Evolutionary conservation across 2,797 vertebrate genomes (phyloP).

Genomic region (Hemitrygon akajei): DNA sequence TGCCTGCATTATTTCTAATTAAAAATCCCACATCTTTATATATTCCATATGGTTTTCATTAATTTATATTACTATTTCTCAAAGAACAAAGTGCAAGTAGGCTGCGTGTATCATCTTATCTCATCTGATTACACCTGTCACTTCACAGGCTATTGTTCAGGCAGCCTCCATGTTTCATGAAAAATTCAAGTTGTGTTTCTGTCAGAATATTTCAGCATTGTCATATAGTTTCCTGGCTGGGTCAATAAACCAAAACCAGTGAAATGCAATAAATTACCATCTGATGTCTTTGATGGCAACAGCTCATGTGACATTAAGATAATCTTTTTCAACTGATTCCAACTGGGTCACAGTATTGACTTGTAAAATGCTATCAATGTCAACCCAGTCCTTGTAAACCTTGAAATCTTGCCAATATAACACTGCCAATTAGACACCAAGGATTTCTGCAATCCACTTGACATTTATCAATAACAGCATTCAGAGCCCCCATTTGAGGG

Average conservation of each 20-base stretch:
- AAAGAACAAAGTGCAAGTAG: conserved; percentile 38
- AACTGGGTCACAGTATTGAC: not conserved
- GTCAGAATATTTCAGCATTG: conserved; percentile 48
- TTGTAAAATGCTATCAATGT: not conserved
- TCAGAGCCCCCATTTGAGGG: not conserved
- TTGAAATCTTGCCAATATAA: not conserved
- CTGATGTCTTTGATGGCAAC: conserved; percentile 16
- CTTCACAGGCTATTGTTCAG: conserved; percentile 47
- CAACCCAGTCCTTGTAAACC: not conserved
- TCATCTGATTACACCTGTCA: conserved; percentile 44
- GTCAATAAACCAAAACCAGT: conserved; percentile 43
- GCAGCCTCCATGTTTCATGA: conserved; percentile 45
- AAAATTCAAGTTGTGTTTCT: conserved; percentile 48
- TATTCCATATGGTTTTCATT: not conserved
- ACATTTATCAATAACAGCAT: not conserved
- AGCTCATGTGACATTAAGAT: not conserved
- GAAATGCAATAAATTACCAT: conserved; percentile 36
- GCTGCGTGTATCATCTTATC: conserved; percentile 41
- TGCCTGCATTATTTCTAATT: not conserved
- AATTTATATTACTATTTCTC: not conserved
- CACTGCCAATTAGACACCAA: not conserved
- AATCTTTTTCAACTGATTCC: conserved; percentile 18
- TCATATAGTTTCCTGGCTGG: conserved; percentile 42
- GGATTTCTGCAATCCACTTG: not conserved
- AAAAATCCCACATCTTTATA: not conserved